Evolutionary conservation across 2,888 invertebrate species (phyloP), one percentile per base, ranked within the genome.

Genomic region (Acleris emargana): DNA sequence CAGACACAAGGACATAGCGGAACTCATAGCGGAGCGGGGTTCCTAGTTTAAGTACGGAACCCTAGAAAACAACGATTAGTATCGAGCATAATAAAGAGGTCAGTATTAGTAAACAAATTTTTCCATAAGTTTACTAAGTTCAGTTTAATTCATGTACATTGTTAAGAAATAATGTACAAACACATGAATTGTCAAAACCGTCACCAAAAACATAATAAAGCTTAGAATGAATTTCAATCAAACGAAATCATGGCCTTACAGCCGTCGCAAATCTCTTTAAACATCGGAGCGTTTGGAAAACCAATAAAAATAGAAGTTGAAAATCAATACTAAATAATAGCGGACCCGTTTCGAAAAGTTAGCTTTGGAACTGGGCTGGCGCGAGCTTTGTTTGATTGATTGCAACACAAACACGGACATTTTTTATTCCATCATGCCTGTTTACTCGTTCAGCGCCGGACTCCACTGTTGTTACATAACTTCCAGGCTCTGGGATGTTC

Each of bases 261-360:
- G 77, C 70, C 77, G 73, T 81, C 76, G 76, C 79, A 83, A 87
- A 86, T 86, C 84, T 80, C 73, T 79, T 80, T 80, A 85, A 87
- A 87, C 84, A 83, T 77, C 72, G 75, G 68, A 77, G 69, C 76
- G 77, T 77, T 78, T 79, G 77, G 69, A 82, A 82, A 80, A 80
- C 79, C 77, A 82, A 83, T 82, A 83, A 86, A 87, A 88, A 86
- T 82, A 81, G 76, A 80, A 75, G 77, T 81, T 69, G 68, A 80
- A 88, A 88, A 88, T 89, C 88, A 85, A 88, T 87, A 86, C 84
- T 86, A 86, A 87, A 87, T 87, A 89, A 87, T 87, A 86, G 83
- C 78, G 68, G 70, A 71, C 72, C 73, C 79, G 80, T 81, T 85
- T 82, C 75, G 75, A 77, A 84, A 87, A 87, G 89, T 89, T 87